A percentile compares a stretch with the other conserved stretches of the same genome.
phyloP scores from a whole-genome alignment of 2,113 vertebrate species.

The Tapirus terrestris region DNA sequence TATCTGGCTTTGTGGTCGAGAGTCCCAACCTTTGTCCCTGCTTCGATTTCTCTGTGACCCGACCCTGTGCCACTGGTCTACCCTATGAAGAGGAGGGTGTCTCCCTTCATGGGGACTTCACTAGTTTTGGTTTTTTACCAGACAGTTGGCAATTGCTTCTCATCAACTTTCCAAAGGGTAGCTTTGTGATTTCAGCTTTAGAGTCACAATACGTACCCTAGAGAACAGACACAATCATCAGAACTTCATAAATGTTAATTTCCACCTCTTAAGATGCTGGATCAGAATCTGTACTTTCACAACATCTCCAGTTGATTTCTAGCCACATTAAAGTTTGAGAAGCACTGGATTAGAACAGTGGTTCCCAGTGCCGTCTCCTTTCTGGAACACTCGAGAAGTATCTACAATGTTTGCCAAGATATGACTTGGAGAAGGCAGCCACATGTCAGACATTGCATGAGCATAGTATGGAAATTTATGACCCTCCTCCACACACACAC shows the following conservation, averaged over 20 bases:
- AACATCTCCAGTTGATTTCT: neutral
- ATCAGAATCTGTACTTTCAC: neutral
- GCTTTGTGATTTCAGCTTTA: neutral
- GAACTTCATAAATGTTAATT: neutral
- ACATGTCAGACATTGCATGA: fast-evolving
- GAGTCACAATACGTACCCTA: too few relatives aligned
- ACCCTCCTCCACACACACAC: neutral
- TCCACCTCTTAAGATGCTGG: neutral
- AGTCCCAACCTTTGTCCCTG: neutral
- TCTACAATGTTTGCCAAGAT: neutral
- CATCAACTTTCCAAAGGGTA: neutral
- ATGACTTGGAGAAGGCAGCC: neutral
- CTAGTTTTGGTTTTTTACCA: neutral
- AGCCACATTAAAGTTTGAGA: neutral
- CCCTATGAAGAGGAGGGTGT: neutral
- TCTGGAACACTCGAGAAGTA: fast-evolving
- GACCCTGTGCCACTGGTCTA: too few relatives aligned
- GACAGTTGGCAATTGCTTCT: neutral
- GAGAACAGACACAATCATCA: neutral
- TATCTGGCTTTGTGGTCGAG: neutral
- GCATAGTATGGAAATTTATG: neutral
- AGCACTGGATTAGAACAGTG: neutral
- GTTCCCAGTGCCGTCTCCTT: neutral
- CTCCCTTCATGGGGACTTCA: too few relatives aligned
- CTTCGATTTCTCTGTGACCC: neutral